Conservation (phyloP, 2,888 invertebrate species). For the Nemotelus pantherinus region DNA sequence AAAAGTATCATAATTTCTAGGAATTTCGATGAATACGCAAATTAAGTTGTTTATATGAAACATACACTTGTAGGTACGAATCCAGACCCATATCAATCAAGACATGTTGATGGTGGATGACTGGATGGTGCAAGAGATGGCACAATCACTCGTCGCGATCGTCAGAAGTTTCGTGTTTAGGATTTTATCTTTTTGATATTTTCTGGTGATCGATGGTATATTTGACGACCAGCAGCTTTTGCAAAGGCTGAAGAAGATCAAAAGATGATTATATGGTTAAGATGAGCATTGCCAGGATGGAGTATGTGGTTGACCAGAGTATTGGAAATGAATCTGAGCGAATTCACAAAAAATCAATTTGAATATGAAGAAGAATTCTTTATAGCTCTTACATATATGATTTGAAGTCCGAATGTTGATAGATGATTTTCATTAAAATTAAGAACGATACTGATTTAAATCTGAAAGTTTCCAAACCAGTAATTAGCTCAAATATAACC, state of each 20-base stretch:
- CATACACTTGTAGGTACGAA: not conserved
- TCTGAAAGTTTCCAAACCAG: too few species aligned
- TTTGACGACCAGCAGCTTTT: not conserved
- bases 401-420: too few species aligned
- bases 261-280: not conserved
- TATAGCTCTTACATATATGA: too few species aligned
- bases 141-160: constrained; percentile 16
- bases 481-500: too few species aligned
- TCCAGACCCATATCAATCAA: constrained; percentile 26
- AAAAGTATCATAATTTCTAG: constrained; percentile 31
- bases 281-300: not conserved
- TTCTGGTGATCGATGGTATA: constrained; percentile 7
- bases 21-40: constrained; percentile 33
- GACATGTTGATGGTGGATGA: constrained; percentile 2
- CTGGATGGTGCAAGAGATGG: constrained; percentile 28
- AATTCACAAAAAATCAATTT: too few species aligned
- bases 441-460: too few species aligned
- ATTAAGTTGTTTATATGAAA: constrained; percentile 31
- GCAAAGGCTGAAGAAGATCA: not conserved
- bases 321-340: not conserved
- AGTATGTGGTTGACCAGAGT: not conserved
- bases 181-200: constrained; percentile 29
- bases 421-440: too few species aligned
- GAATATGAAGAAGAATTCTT: too few species aligned
- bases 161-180: not conserved